phyloP scores from a whole-genome alignment of 30 jellyfish, hydroid and myxozoan genomes.

The Hydractinia symbiolongicarpus region DNA sequence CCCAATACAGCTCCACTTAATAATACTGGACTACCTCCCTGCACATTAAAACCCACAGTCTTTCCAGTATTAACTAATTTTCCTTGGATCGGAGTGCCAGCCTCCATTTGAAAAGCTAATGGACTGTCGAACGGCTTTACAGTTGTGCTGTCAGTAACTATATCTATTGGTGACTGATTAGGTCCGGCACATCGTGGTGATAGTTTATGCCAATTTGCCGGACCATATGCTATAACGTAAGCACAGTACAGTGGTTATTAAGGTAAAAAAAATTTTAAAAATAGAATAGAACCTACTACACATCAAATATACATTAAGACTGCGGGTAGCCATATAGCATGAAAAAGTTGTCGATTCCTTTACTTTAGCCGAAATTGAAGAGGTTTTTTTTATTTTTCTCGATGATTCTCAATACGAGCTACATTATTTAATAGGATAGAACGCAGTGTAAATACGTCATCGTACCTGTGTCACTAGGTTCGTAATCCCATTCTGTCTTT shows the following conservation, averaged over 20 bases:
- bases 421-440: not conserved
- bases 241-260: not conserved
- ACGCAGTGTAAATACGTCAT: not conserved
- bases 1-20: conserved; percentile 54
- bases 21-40: conserved; percentile 23
- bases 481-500: conserved; percentile 28
- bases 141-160: conserved; percentile 24
- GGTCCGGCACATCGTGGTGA: conserved; percentile 65
- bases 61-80: conserved; percentile 82
- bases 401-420: not conserved
- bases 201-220: conserved; percentile 61
- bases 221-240: conserved; percentile 76
- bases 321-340: not conserved
- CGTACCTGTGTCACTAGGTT: conserved; percentile 21
- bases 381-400: not conserved
- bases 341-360: no score
- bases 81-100: conserved; percentile 49
- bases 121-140: conserved; percentile 36
- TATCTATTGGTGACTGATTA: conserved; percentile 86
- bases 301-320: not conserved
- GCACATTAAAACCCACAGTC: conserved; percentile 72
- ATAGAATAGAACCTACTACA: not conserved
- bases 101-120: conserved; percentile 26
- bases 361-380: not conserved
- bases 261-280: not conserved